A percentile compares a stretch with the other conserved stretches of the same genome.
Evolutionary conservation across 2,888 invertebrate species (phyloP).

Genomic region (Tenthredo amoena): DNA sequence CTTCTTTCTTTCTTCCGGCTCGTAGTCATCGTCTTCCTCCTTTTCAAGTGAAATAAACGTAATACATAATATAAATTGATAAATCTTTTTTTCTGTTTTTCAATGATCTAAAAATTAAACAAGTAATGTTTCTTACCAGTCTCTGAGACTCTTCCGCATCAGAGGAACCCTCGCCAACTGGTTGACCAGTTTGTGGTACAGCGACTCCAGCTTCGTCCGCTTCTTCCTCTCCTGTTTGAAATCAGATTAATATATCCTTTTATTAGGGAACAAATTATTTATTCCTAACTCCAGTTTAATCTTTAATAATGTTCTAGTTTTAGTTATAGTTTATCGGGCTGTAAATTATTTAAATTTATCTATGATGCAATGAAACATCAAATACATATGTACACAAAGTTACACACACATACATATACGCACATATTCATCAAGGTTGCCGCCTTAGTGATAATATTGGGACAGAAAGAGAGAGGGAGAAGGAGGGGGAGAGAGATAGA

Average conservation of each 20-base stretch:
- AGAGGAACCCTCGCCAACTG: slow-evolving; percentile 85
- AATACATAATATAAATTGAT: background rate
- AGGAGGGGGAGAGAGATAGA: slow-evolving; percentile 5
- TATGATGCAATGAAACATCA: slow-evolving; percentile 17
- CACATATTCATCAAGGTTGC: slow-evolving; percentile 34
- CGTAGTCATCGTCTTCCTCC: slow-evolving; percentile 94
- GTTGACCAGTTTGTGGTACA: slow-evolving; percentile 77
- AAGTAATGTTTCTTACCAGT: slow-evolving; percentile 65
- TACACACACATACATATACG: background rate
- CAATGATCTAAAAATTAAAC: slow-evolving; percentile 42
- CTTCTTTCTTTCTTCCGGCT: slow-evolving; percentile 92
- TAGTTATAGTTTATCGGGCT: background rate
- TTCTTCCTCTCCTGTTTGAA: slow-evolving; percentile 83
- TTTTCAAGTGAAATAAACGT: slow-evolving; percentile 71
- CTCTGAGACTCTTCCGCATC: slow-evolving; percentile 84
- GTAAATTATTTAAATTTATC: slow-evolving; percentile 58
- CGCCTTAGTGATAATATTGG: slow-evolving; percentile 22
- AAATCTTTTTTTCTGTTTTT: slow-evolving; percentile 41
- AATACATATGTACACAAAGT: background rate
- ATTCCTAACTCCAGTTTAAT: background rate
- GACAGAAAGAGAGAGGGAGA: background rate
- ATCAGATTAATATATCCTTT: background rate
- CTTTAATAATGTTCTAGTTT: background rate
- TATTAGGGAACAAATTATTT: background rate
- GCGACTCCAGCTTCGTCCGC: slow-evolving; percentile 83